phyloP scores from a whole-genome alignment of 1,140 invertebrate species.

The Olivierus martensii region DNA sequence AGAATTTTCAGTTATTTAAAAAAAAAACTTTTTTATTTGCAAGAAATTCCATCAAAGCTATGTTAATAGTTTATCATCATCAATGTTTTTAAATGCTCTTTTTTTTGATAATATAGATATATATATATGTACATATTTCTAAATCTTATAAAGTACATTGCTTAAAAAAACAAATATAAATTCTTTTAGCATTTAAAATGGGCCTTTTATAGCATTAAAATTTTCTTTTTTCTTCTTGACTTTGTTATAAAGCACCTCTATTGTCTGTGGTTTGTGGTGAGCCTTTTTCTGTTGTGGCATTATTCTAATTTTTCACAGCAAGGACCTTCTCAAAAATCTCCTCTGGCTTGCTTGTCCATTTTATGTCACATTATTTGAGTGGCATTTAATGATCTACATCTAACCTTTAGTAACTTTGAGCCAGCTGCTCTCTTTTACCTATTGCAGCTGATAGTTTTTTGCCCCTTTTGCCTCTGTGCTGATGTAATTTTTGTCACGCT shows the following conservation, averaged over 20 bases:
- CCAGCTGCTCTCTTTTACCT: constrained; percentile 14
- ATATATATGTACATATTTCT: background rate
- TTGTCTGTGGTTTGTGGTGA: background rate
- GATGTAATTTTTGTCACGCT: constrained; percentile 13
- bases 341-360: constrained; percentile 26
- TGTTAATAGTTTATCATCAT: too few relatives aligned
- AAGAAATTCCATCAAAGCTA: too few relatives aligned
- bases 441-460: constrained; percentile 4
- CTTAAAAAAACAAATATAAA: too few relatives aligned
- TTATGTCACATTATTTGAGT: constrained; percentile 3
- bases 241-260: constrained; percentile 6
- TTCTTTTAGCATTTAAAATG: too few relatives aligned
- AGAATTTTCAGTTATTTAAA: background rate
- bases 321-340: constrained; percentile 58
- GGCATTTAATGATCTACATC: too few relatives aligned
- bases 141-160: too few relatives aligned
- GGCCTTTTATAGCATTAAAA: too few relatives aligned
- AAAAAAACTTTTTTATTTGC: background rate
- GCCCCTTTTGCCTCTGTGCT: constrained; percentile 9
- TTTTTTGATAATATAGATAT: background rate
- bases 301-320: constrained; percentile 23
- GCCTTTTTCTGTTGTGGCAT: background rate
- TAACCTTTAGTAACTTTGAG: too few relatives aligned
- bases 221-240: background rate
- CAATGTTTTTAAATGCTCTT: too few relatives aligned